Evolutionary conservation across 1,140 invertebrate genomes (phyloP).

Genomic region (Antheraea mylitta): DNA sequence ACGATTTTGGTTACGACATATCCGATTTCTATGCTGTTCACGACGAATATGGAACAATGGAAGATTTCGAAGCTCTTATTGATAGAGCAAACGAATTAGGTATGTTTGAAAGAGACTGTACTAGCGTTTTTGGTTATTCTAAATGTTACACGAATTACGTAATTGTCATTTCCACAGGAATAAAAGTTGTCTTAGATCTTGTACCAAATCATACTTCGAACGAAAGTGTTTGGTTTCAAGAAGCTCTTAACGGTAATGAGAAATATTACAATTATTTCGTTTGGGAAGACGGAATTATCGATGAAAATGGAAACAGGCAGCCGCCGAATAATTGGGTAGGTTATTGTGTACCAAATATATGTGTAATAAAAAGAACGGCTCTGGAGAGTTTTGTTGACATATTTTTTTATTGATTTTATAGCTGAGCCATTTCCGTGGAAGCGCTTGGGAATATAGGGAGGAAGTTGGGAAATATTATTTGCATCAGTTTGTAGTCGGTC

Average conservation of each 20-base stretch:
- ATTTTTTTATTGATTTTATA: constrained; percentile 41
- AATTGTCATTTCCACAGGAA: not conserved
- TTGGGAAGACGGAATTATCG: constrained; percentile 80
- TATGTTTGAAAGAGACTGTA: constrained; percentile 27
- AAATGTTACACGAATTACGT: not conserved
- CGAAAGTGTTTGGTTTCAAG: constrained; percentile 85
- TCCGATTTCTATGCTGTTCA: constrained; percentile 85
- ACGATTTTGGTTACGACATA: constrained; percentile 85
- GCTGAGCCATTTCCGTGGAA: constrained; percentile 81
- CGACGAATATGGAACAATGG: constrained; percentile 84
- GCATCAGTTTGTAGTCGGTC: constrained; percentile 84
- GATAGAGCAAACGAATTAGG: constrained; percentile 76
- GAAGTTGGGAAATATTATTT: constrained; percentile 85
- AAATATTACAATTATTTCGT: constrained; percentile 84
- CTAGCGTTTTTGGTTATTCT: too few relatives aligned
- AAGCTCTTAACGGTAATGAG: constrained; percentile 79
- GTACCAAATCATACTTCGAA: constrained; percentile 86
- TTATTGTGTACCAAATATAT: not conserved
- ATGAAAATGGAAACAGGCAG: constrained; percentile 64
- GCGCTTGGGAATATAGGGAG: constrained; percentile 86
- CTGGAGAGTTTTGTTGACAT: not conserved
- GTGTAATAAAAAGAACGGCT: not conserved
- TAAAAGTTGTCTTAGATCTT: constrained; percentile 81
- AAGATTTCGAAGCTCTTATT: constrained; percentile 84
- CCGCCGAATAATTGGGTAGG: constrained; percentile 86